Evolutionary conservation across 2,797 vertebrate species (phyloP).

Genomic region (Scleropages formosus): DNA sequence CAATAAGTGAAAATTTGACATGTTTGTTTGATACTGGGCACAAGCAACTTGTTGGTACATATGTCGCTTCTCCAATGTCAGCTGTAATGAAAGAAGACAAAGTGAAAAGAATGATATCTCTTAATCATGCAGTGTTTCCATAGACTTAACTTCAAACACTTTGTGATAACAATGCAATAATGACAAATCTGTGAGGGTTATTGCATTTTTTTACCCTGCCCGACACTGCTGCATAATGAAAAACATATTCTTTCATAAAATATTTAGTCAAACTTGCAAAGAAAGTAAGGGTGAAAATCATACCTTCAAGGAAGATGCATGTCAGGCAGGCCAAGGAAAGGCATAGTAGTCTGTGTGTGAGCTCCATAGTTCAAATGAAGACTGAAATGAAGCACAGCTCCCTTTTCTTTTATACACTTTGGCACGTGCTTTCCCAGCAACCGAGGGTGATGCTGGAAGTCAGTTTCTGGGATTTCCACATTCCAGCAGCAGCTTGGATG

Average conservation of each 20-base stretch:
- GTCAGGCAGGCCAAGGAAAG: slow-evolving; percentile 45
- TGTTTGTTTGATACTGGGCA: slow-evolving; percentile 32
- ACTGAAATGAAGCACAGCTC: slow-evolving; percentile 33
- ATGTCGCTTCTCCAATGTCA: slow-evolving; percentile 4
- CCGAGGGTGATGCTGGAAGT: slow-evolving; percentile 55
- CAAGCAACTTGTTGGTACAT: slow-evolving; percentile 35
- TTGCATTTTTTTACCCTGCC: not conserved
- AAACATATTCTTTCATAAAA: no score
- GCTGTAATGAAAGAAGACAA: slow-evolving; percentile 26
- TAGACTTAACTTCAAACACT: no score
- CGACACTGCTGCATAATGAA: no score
- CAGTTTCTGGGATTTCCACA: slow-evolving; percentile 53
- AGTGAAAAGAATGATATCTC: not conserved
- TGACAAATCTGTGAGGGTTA: no score
- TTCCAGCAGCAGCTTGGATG: slow-evolving; percentile 32
- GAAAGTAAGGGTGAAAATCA: slow-evolving; percentile 33
- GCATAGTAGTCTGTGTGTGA: slow-evolving; percentile 42
- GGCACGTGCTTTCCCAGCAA: slow-evolving; percentile 44
- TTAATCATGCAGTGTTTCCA: no score
- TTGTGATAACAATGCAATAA: no score
- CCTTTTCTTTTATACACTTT: slow-evolving; percentile 49
- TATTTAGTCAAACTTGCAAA: not conserved
- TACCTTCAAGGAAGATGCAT: slow-evolving; percentile 48
- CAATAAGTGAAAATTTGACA: slow-evolving; percentile 28
- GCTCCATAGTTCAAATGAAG: slow-evolving; percentile 46